Evolutionary conservation across 2,113 vertebrate genomes (phyloP), one percentile per base, ranked within the genome.

Genomic region (Syngnathus typhle): DNA sequence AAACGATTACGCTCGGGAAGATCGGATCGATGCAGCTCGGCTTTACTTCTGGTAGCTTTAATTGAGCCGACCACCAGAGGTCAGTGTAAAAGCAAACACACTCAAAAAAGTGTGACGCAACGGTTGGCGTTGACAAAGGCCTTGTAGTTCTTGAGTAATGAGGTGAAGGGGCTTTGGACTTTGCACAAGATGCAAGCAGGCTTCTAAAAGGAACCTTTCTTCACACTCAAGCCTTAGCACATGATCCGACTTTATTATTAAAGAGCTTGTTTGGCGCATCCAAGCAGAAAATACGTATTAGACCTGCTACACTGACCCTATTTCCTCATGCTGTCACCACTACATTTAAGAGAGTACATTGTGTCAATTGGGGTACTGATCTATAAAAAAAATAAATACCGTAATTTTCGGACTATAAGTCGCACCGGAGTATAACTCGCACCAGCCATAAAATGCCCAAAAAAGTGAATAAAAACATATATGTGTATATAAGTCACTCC

Each of bases 1-100:
- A 46, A 39, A 27, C 27, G 2, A 27, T 1, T 27, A 27, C 27
- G 27, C 27, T 27, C 2, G 27, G 27, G 27, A 27, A 27, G 27
- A 27, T 27, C 27, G 27, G 27, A 1, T 27, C 27, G 27, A 27
- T 27, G 27, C 2, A 27, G 27, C 27, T 27, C 2, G 0, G 27
- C 27, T 27, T 27, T 27, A 27, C 27, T 32, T 37, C 7, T 49
- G 19, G 47, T 19, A 6, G 7, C 19, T 8, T 21, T 16, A 23
- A 2, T 62, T 8, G 2, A 41, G 43, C 7, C 38, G 51, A 23
- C 79, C 88, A 87, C 82, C 56, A 88, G 87, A 61, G 84, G 87
- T 80, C 87, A 87, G 81, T 73, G 41, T 78, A 64, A 49, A 55
- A 80, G 75, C 71, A 59, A 12, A 43, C 11, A 3, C 41, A 43